Conservation (phyloP, 2,113 vertebrate genomes). For the Centrocercus urophasianus region DNA sequence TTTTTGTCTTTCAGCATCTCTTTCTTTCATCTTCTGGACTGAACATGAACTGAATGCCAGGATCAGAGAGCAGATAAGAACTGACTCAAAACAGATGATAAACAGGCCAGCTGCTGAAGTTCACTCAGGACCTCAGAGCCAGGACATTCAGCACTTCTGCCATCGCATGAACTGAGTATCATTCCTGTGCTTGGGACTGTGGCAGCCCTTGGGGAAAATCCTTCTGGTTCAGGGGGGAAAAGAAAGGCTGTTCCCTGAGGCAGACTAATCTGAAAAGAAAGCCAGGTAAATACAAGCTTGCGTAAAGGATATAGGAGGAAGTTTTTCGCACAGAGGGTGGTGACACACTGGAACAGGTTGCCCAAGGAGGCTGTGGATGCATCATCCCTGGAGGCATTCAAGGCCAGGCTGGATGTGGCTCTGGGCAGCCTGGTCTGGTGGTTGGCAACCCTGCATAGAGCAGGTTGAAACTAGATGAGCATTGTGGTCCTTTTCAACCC, state of each 20-base stretch:
- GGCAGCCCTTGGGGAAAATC: background rate
- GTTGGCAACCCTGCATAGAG: too few species aligned
- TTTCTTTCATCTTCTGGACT: background rate
- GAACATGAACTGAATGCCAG: background rate
- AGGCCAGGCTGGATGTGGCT: too few species aligned
- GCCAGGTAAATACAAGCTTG: background rate
- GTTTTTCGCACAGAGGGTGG: too few species aligned
- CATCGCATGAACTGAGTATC: background rate
- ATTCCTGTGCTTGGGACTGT: background rate
- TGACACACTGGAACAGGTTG: too few species aligned
- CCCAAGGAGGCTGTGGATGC: too few species aligned
- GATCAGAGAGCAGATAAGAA: background rate
- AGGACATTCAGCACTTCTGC: background rate
- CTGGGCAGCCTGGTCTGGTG: too few species aligned
- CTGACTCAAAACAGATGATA: background rate
- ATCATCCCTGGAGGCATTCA: too few species aligned
- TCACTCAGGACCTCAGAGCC: background rate
- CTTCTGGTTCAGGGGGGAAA: background rate
- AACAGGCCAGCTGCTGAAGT: background rate
- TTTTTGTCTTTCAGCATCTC: background rate
- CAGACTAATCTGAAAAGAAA: background rate
- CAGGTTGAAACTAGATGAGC: too few species aligned
- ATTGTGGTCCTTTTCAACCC: too few species aligned
- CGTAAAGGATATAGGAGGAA: background rate
- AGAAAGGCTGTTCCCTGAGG: background rate